phyloP scores from a whole-genome alignment of 2,113 vertebrate species.

The Anseranas semipalmata region DNA sequence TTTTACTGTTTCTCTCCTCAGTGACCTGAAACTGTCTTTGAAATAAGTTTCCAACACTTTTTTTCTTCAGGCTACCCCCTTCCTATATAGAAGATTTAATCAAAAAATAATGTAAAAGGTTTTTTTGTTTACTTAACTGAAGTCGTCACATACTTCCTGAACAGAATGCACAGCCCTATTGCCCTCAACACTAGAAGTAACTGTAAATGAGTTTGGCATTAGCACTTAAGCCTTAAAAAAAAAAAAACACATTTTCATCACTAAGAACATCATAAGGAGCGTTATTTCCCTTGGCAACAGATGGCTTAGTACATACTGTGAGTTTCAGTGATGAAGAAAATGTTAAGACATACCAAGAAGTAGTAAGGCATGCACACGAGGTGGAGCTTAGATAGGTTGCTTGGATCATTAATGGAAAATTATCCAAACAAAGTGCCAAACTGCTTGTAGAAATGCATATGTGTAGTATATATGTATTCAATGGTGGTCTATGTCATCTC shows the following conservation, averaged over 20 bases:
- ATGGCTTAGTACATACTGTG: neutral
- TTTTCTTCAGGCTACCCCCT: neutral
- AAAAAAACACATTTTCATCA: neutral
- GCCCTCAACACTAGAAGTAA: conserved; percentile 15
- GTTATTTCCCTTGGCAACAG: conserved; percentile 30
- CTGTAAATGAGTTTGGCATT: conserved; percentile 22
- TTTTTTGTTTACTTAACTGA: neutral
- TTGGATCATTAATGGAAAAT: neutral
- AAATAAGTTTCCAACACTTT: neutral
- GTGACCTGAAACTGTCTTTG: neutral
- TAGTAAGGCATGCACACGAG: neutral
- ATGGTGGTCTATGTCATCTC: neutral
- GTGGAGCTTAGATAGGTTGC: neutral
- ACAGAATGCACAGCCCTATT: neutral
- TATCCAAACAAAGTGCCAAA: neutral
- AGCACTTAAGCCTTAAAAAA: neutral
- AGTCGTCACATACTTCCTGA: neutral
- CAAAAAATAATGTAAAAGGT: neutral
- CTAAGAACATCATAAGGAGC: conserved; percentile 8
- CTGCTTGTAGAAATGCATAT: neutral
- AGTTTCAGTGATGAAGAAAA: conserved; percentile 30
- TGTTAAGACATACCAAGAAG: neutral
- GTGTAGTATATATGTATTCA: no score
- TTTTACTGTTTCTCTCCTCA: neutral
- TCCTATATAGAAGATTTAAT: neutral